phyloP scores from a whole-genome alignment of 2,888 invertebrate genomes.

The Drosophila infuscata region DNA sequence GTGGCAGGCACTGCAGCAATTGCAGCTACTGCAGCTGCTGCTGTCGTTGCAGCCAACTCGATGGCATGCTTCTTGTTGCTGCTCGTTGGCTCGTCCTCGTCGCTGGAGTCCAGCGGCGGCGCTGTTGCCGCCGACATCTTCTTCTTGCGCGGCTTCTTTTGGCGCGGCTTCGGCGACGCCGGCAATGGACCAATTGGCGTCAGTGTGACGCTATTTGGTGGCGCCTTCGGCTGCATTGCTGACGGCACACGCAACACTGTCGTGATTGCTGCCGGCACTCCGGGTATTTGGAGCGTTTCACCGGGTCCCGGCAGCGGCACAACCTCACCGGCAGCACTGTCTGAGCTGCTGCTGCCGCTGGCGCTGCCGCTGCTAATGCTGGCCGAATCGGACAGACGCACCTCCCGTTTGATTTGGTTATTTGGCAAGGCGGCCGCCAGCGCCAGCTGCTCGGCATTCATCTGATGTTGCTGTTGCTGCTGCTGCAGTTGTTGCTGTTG shows the following conservation, averaged over 20 bases:
- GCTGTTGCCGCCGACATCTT: slow-evolving; percentile 61
- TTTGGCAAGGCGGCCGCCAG: slow-evolving; percentile 70
- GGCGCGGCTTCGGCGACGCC: slow-evolving; percentile 70
- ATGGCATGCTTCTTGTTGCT: slow-evolving; percentile 52
- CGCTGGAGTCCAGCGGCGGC: slow-evolving; percentile 75
- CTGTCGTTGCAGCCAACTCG: slow-evolving; percentile 31
- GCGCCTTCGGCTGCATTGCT: slow-evolving; percentile 48
- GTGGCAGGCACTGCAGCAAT: slow-evolving; percentile 30
- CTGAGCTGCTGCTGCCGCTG: slow-evolving; percentile 71
- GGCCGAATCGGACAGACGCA: slow-evolving; percentile 58
- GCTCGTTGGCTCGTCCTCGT: slow-evolving; percentile 76
- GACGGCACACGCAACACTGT: slow-evolving; percentile 58
- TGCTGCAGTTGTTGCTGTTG: slow-evolving; percentile 1
- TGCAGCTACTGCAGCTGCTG: slow-evolving; percentile 19
- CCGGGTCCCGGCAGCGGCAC: slow-evolving; percentile 74
- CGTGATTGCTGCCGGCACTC: slow-evolving; percentile 81
- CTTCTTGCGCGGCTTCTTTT: slow-evolving; percentile 79
- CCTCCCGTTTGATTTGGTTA: slow-evolving; percentile 83
- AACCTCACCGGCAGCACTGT: slow-evolving; percentile 60
- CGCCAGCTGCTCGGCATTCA: slow-evolving; percentile 52
- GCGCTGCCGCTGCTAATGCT: slow-evolving; percentile 45
- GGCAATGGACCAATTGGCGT: slow-evolving; percentile 75
- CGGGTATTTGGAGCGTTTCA: slow-evolving; percentile 78
- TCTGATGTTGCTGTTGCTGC: slow-evolving; percentile 32
- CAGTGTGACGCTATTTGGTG: slow-evolving; percentile 73